Evolutionary conservation across 2,797 vertebrate genomes (phyloP), one percentile per base, ranked within the genome.

Genomic region (Muraenolepis orangiensis): DNA sequence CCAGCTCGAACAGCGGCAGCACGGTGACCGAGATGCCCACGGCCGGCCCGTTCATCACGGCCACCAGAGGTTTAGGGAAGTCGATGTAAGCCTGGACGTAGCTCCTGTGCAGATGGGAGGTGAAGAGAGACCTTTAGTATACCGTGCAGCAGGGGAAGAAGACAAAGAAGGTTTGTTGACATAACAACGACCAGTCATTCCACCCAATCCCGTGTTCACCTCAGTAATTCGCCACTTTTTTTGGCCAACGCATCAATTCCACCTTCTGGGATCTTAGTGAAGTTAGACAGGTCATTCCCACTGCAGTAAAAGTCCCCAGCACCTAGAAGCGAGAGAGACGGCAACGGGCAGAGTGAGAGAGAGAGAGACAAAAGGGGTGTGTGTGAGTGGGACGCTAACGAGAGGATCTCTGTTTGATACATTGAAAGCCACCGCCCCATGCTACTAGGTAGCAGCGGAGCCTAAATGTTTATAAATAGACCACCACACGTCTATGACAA

Each of bases 41-140:
- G 3, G 97, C 96, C 0, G 98, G 97, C 0, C 97, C 98, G 0
- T 99, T 99, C 69, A 99, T 91, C 80, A 96, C 88, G 1, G 94
- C 96, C 18, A 96, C 80, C 83, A 99, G 91, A 6, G 96, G 98
- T 78, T 99, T 99, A 0, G 96, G 96, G 76, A 98, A 99, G 88
- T 98, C 96, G 12, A 99, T 99, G 86, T 96, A 97, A 2, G 87
- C 80, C 23, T 32, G 88, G 36, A 99, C 94, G 1, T 96, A 97
- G 0, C 84, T 80, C 82, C 98, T 99, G 86, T 0, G 40, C 78
- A 82, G 1, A 71, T 71, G 70, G 51, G 20, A 23, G 23, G 51
- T 57, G 20, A 23, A 57, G n/a, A 23, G 18, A 23, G n/a, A 57
- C n/a, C 10, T 57, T 57, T 23, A 57, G 46, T 20, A 5, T n/a